Evolutionary conservation across 2,888 invertebrate genomes (phyloP).

Genomic region (Dicranocentrus wangi): DNA sequence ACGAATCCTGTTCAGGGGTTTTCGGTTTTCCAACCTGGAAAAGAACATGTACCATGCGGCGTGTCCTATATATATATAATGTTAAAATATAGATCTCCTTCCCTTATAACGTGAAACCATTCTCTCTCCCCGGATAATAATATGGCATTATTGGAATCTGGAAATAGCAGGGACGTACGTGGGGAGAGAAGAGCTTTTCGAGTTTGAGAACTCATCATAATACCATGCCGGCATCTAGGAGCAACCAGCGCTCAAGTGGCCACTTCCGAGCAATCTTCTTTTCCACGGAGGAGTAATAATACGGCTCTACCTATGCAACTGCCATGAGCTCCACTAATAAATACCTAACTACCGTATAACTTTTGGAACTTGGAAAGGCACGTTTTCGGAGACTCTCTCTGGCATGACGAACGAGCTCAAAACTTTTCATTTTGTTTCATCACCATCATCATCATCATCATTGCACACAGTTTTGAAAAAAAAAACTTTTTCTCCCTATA

Average conservation of each 20-base stretch:
- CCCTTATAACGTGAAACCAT: no score
- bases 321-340: conserved; percentile 46
- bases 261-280: conserved; percentile 59
- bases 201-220: conserved; percentile 48
- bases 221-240: conserved; percentile 49
- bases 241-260: conserved; percentile 56
- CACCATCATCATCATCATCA: conserved; percentile 11
- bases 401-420: conserved; percentile 19
- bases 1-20: conserved; percentile 37
- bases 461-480: not conserved
- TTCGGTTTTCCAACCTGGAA: conserved; percentile 39
- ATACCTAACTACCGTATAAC: no score
- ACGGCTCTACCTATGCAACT: conserved; percentile 1
- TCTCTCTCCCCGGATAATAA: not conserved
- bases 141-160: conserved; percentile 38
- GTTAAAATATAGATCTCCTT: not conserved
- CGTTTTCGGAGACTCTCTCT: no score
- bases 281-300: conserved; percentile 23
- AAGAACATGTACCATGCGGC: not conserved
- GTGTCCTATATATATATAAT: not conserved
- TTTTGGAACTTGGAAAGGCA: no score
- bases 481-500: not conserved
- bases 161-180: conserved; percentile 17
- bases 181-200: conserved; percentile 33
- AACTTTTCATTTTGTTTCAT: conserved; percentile 23